Base-by-base conservation (phyloP, 30 jellyfish, hydroid and myxozoan genomes). In the Nemopilema nomurai region DNA sequence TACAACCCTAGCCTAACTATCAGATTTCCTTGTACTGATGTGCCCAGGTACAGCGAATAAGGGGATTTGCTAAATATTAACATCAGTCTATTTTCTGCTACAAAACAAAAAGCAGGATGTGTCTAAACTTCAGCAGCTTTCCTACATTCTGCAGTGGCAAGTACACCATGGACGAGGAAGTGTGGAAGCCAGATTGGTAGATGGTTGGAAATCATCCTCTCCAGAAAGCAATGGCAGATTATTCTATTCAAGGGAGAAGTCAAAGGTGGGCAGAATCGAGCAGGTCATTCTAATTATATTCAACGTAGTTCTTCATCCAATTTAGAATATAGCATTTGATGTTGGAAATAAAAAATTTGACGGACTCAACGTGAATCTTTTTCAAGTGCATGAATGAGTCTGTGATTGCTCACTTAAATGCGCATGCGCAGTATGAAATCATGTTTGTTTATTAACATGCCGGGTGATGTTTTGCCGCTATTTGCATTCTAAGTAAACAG, bases 111-210 rank as follows among this genome's bases (percentile, higher is more conserved):
- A n/a, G n/a, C n/a, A n/a, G n/a, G n/a, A n/a, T n/a, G n/a, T n/a
- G n/a, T n/a, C n/a, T n/a, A n/a, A n/a, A n/a, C n/a, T n/a, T n/a
- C 33, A 23, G 33, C 24, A 20, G 23, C 18, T 17, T 20, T 22
- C 18, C 7, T 67, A 17, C 6, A 1, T 31, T 67, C 33, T 67
- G 3, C 31, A 67, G 76, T 67, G 76, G 76, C 76, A 67, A 19
- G 76, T 67, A 67, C 30, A 67, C 23, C 76, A 67, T 67, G 32
- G 76, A 9, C 76, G 76, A 18, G 76, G 76, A 31, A 67, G 76
- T 22, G 30, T 67, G 31, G 76, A 67, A 23, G 76, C 76, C 30
- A 67, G 23, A 19, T 32, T 67, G 50, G 1, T 67, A 8, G 23
- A 23, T 0, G 76, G 76, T 23, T 67, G 76, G 76, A 67, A 9